Percentiles rank a stretch among this genome's conserved stretches.
Evolutionary conservation across 2,113 vertebrate genomes (phyloP).

Genomic region (Thryonomys swinderianus): DNA sequence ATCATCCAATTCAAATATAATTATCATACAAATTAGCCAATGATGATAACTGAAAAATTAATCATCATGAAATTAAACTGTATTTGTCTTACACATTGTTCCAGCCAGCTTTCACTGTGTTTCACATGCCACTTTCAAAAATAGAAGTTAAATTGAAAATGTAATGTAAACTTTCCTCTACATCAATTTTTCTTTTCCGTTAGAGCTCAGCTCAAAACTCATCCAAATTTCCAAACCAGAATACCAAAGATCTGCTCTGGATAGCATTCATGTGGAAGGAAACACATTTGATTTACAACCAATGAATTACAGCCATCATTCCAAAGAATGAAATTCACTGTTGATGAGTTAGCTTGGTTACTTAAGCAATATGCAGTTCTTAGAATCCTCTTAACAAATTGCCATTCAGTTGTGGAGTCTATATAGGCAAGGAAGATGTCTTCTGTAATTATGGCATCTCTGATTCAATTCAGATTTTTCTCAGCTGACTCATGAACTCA

Average conservation of each 20-base stretch:
- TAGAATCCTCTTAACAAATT: constrained; percentile 14
- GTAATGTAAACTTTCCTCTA: constrained; percentile 73
- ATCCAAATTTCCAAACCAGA: constrained; percentile 78
- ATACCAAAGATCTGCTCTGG: constrained; percentile 69
- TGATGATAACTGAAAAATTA: constrained; percentile 74
- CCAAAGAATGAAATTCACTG: constrained; percentile 70
- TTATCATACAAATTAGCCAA: constrained; percentile 76
- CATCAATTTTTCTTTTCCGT: constrained; percentile 80
- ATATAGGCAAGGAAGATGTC: neutral
- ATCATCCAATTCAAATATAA: constrained; percentile 78
- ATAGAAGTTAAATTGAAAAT: constrained; percentile 79
- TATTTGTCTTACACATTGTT: constrained; percentile 69
- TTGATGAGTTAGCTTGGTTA: constrained; percentile 30
- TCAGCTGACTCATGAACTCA: constrained; percentile 57
- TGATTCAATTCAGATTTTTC: constrained; percentile 13
- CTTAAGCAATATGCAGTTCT: constrained; percentile 20
- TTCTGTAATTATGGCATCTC: constrained; percentile 22
- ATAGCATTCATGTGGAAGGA: constrained; percentile 66
- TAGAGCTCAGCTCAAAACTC: constrained; percentile 63
- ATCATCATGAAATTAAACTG: constrained; percentile 70
- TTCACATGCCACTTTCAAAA: constrained; percentile 77
- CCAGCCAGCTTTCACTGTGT: constrained; percentile 70
- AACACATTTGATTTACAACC: constrained; percentile 72
- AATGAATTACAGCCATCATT: constrained; percentile 7
- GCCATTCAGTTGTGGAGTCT: neutral